A percentile compares a stretch with the other conserved stretches of the same genome.
Evolutionary conservation across 2,888 invertebrate genomes (phyloP).

Genomic region (Agrochola macilenta): DNA sequence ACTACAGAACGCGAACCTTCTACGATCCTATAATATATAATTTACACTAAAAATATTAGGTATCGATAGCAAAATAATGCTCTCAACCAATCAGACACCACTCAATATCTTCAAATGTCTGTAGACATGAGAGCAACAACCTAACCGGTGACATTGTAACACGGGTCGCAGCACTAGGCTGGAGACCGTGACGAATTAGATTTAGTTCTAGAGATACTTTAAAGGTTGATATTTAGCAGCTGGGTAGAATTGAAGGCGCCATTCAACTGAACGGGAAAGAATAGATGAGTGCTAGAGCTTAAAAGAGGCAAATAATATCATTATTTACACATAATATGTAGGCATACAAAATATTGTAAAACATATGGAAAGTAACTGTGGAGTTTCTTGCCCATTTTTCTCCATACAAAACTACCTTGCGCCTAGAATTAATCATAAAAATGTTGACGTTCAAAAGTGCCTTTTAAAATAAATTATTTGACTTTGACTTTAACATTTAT

Average conservation of each 20-base stretch:
- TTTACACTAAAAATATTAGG: background rate
- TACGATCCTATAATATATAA: background rate
- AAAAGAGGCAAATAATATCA: background rate
- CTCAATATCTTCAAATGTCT: background rate
- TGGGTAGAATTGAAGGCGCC: background rate
- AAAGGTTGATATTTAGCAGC: constrained; percentile 10
- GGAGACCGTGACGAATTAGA: constrained; percentile 23
- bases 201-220: constrained; percentile 18
- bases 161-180: constrained; percentile 30
- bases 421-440: too few species aligned
- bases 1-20: too few species aligned
- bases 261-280: background rate
- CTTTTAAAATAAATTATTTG: too few species aligned
- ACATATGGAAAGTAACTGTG: too few species aligned
- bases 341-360: too few species aligned
- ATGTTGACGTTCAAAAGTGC: too few species aligned
- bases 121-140: constrained; percentile 29
- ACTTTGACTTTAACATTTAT: too few species aligned
- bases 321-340: too few species aligned
- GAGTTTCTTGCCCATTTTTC: too few species aligned
- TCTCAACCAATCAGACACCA: constrained; percentile 12
- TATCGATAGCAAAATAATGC: background rate
- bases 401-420: too few species aligned
- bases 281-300: background rate
- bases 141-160: constrained; percentile 46